Conservation (phyloP, 2,113 vertebrate species). For the Chlorodrepanis virens region DNA sequence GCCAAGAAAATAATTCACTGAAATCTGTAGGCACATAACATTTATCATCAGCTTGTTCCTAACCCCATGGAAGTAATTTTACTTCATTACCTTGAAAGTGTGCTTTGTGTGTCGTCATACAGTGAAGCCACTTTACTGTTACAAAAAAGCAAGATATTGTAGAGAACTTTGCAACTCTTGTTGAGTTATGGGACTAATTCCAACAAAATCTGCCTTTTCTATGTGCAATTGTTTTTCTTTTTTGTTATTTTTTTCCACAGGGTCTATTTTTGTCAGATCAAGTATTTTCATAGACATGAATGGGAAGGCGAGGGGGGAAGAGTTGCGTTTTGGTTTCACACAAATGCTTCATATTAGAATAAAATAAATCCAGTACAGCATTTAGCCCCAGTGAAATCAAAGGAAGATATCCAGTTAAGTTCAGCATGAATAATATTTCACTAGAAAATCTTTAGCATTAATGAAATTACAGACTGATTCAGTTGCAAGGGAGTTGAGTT, state of each 20-base stretch:
- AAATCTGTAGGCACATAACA: background rate
- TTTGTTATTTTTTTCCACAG: background rate
- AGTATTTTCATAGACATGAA: background rate
- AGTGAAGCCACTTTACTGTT: background rate
- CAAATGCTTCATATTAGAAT: background rate
- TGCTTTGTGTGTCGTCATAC: background rate
- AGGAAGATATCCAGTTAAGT: background rate
- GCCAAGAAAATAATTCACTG: background rate
- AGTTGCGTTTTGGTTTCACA: background rate
- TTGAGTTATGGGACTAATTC: background rate
- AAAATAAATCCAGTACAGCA: background rate
- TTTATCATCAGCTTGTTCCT: background rate
- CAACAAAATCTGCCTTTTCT: background rate
- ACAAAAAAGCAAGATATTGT: background rate
- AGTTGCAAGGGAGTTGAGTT: background rate
- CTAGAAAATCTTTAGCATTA: background rate
- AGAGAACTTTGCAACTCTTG: background rate
- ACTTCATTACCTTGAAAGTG: background rate
- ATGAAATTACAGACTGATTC: background rate
- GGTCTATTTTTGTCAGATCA: background rate
- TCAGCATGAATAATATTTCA: background rate
- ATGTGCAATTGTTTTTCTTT: background rate
- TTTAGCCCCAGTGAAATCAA: background rate
- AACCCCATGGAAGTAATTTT: background rate
- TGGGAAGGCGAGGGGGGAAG: accelerated